Conservation (phyloP, 2,888 invertebrate genomes). For the Coenonympha arcania region DNA sequence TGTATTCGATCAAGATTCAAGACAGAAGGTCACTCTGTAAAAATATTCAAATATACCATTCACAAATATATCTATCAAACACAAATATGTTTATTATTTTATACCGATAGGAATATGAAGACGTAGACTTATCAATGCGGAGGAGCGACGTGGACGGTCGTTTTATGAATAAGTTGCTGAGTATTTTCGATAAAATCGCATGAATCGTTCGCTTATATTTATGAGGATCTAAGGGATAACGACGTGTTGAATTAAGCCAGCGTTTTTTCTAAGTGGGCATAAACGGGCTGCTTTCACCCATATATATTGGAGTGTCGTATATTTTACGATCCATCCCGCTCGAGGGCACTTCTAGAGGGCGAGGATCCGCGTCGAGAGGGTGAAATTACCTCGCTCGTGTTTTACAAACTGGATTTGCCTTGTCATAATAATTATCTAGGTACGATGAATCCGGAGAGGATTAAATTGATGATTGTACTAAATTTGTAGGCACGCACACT, state of each 20-base stretch:
- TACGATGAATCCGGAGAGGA: neutral
- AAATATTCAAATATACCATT: neutral
- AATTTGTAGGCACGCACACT: neutral
- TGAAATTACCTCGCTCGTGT: conserved; percentile 59
- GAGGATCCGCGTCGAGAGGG: conserved; percentile 60
- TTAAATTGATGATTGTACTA: neutral
- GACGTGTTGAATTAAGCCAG: conserved; percentile 68
- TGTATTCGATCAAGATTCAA: no score
- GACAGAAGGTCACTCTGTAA: no score
- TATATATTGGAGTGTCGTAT: conserved; percentile 69
- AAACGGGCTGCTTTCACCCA: conserved; percentile 59
- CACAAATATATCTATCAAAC: neutral
- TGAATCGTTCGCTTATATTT: conserved; percentile 62
- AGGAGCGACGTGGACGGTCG: no score
- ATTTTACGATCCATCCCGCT: conserved; percentile 67
- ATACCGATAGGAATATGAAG: neutral
- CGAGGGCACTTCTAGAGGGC: conserved; percentile 54
- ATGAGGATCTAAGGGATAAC: conserved; percentile 48
- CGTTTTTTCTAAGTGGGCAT: conserved; percentile 71
- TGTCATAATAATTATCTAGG: conserved; percentile 12
- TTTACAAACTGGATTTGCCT: conserved; percentile 43
- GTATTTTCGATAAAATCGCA: conserved; percentile 57
- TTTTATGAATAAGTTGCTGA: conserved; percentile 34
- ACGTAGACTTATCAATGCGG: neutral
- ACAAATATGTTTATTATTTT: neutral